Conservation (phyloP, 2,113 vertebrate species). For the Hippoglossus stenolepis region DNA sequence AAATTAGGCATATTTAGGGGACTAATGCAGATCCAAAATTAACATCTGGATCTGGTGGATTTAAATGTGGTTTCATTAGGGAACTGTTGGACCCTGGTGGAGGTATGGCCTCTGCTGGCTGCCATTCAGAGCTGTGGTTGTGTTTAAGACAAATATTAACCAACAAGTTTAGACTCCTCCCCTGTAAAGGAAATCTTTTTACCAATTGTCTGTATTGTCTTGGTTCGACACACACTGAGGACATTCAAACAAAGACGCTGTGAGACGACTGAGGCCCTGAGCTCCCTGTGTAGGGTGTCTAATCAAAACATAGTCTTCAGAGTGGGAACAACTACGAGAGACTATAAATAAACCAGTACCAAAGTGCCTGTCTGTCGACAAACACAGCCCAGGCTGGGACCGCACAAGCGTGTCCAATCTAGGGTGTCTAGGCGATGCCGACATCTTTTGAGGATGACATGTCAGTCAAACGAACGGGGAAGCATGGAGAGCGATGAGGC, state of each 20-base stretch:
- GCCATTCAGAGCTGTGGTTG: too few species aligned
- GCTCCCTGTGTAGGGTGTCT: constrained; percentile 38
- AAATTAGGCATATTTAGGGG: too few species aligned
- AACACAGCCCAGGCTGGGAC: constrained; percentile 47
- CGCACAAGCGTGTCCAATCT: constrained; percentile 69
- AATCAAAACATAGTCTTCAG: constrained; percentile 58
- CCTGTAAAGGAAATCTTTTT: neutral
- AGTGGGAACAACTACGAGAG: constrained; percentile 44
- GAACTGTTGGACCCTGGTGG: too few species aligned
- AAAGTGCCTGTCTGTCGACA: constrained; percentile 61
- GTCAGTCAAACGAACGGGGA: constrained; percentile 67
- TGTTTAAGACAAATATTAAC: too few species aligned
- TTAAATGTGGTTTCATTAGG: too few species aligned
- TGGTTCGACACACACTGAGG: constrained; percentile 18
- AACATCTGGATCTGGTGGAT: too few species aligned
- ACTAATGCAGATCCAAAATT: too few species aligned
- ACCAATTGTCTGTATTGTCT: neutral
- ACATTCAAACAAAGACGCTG: constrained; percentile 29
- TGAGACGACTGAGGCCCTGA: constrained; percentile 28
- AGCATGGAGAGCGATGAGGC: constrained; percentile 55
- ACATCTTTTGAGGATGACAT: constrained; percentile 68
- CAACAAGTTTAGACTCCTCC: neutral
- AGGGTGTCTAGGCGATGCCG: constrained; percentile 51
- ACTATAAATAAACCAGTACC: constrained; percentile 70
- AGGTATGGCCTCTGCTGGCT: too few species aligned